Conservation (phyloP, 1,140 invertebrate genomes). For the Mamestra configurata region DNA sequence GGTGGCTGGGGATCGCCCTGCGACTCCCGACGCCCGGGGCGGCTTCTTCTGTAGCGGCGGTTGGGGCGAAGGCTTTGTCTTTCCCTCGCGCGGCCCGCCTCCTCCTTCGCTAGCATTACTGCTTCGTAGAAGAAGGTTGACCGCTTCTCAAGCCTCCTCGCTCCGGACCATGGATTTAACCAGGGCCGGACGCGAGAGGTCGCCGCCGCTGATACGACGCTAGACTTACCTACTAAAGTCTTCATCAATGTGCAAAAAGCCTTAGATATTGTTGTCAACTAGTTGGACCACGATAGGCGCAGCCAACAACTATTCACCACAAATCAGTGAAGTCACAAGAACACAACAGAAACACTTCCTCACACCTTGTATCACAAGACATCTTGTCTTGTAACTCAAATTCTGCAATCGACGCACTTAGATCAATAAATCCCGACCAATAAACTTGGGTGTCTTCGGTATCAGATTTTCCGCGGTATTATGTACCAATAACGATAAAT, state of each 20-base stretch:
- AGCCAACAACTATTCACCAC: background rate
- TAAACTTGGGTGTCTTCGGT: constrained; percentile 25
- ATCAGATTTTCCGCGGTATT: constrained; percentile 37
- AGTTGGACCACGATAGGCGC: background rate
- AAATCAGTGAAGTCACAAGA: constrained; percentile 17
- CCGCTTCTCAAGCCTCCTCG: too few species aligned
- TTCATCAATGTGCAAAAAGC: background rate
- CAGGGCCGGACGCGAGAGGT: too few species aligned
- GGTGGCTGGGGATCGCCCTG: too few species aligned
- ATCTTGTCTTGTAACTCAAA: constrained; percentile 14
- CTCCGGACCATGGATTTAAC: too few species aligned
- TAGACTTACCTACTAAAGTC: too few species aligned
- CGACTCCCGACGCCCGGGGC: too few species aligned
- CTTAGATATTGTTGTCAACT: background rate
- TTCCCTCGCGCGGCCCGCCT: too few species aligned
- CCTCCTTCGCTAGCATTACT: too few species aligned
- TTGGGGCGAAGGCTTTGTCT: too few species aligned
- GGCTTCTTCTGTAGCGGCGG: too few species aligned
- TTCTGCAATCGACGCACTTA: background rate
- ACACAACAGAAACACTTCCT: constrained; percentile 6
- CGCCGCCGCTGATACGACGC: too few species aligned
- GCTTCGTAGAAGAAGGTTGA: too few species aligned
- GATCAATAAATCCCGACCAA: constrained; percentile 20
- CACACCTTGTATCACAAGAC: constrained; percentile 14
- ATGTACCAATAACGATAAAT: constrained; percentile 47